phyloP scores from a whole-genome alignment of 2,888 invertebrate species.

The Clivina fossor region DNA sequence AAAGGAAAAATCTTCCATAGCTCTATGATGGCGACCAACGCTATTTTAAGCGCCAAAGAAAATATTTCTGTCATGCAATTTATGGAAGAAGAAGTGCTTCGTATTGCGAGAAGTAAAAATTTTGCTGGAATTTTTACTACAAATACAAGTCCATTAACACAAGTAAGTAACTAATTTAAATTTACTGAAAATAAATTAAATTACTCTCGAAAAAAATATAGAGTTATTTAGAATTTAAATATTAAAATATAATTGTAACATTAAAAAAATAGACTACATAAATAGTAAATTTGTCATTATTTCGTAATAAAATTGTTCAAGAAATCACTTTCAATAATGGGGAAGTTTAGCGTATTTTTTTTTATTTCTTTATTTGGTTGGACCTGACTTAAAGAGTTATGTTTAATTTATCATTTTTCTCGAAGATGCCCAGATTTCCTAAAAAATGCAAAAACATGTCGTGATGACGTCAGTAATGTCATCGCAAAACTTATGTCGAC shows the following conservation, averaged over 20 bases:
- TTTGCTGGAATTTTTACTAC: slow-evolving; percentile 82
- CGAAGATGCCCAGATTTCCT: too few relatives aligned
- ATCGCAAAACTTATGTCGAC: too few relatives aligned
- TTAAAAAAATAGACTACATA: too few relatives aligned
- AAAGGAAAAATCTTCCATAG: slow-evolving; percentile 75
- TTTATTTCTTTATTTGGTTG: too few relatives aligned
- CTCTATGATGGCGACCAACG: slow-evolving; percentile 85
- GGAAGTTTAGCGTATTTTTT: not conserved
- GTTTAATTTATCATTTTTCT: too few relatives aligned
- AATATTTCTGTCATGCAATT: slow-evolving; percentile 78
- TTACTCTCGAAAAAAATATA: too few relatives aligned
- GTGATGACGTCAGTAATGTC: too few relatives aligned
- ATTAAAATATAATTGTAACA: too few relatives aligned
- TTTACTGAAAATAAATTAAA: slow-evolving; percentile 17
- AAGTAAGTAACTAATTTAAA: slow-evolving; percentile 59
- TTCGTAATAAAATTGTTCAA: not conserved
- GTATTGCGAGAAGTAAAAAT: slow-evolving; percentile 63
- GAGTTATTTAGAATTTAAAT: too few relatives aligned
- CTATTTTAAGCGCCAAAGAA: slow-evolving; percentile 66
- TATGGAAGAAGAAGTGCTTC: slow-evolving; percentile 74
- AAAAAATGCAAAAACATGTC: too few relatives aligned
- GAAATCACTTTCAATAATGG: not conserved
- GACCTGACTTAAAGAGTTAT: too few relatives aligned
- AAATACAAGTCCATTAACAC: slow-evolving; percentile 85
- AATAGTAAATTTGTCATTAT: not conserved